Evolutionary conservation across 2,113 vertebrate genomes (phyloP).

Genomic region (Halichoerus grypus): DNA sequence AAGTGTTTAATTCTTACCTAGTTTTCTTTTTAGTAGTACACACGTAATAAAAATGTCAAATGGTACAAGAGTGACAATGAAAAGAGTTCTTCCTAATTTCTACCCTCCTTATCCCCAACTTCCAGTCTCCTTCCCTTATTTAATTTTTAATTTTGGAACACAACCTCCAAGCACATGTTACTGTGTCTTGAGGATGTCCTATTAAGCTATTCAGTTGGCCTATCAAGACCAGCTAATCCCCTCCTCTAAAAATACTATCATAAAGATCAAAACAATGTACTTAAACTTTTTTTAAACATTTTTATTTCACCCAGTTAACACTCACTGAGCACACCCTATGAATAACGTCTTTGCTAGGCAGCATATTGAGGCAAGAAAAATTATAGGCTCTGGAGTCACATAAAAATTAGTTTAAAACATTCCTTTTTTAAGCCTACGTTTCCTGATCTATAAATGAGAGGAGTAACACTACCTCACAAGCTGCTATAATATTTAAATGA

Average conservation of each 20-base stretch:
- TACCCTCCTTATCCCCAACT: background rate
- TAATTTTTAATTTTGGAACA: slow-evolving; percentile 12
- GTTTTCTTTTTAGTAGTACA: background rate
- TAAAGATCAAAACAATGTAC: background rate
- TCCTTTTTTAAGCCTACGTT: background rate
- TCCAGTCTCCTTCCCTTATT: background rate
- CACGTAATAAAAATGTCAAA: background rate
- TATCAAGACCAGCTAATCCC: background rate
- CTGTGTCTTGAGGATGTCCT: background rate
- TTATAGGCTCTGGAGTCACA: background rate
- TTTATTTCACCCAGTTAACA: background rate
- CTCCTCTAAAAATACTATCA: background rate
- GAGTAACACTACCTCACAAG: background rate
- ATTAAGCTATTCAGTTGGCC: background rate
- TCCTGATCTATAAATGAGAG: background rate
- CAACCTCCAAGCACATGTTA: background rate
- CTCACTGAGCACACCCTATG: background rate
- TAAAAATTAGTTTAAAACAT: background rate
- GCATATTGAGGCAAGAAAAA: background rate
- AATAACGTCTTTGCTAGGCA: background rate
- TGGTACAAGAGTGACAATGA: background rate
- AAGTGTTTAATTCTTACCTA: background rate
- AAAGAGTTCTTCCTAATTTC: background rate
- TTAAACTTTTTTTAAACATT: background rate
- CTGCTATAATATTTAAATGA: background rate